Conservation (phyloP, 1,140 invertebrate species). For the Drosophila kepulauana region DNA sequence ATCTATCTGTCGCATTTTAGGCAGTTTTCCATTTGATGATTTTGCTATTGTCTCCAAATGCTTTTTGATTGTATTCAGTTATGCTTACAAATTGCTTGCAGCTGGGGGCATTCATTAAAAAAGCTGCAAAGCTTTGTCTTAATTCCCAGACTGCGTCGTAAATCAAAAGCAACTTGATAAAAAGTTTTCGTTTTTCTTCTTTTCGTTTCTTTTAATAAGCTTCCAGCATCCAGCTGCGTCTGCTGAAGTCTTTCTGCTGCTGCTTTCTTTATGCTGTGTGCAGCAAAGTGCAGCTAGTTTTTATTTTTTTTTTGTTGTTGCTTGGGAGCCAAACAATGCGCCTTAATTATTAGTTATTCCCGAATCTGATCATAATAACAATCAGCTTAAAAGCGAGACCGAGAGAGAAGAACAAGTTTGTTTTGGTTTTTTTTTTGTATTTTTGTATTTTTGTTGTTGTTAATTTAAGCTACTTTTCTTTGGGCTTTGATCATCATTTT, state of each 20-base stretch:
- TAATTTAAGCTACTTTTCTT: constrained; percentile 66
- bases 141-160: neutral
- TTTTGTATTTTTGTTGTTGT: constrained; percentile 44
- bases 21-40: no score
- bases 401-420: constrained; percentile 31
- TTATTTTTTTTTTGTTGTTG: no score
- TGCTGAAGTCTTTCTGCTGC: constrained; percentile 6
- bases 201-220: neutral
- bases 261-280: constrained; percentile 6
- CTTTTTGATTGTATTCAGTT: neutral
- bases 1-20: no score
- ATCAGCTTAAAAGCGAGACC: constrained; percentile 33
- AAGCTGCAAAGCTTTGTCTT: neutral
- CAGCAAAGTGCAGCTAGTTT: constrained; percentile 18
- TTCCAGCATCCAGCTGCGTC: constrained; percentile 10
- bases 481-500: neutral
- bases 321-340: constrained; percentile 50
- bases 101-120: constrained; percentile 4
- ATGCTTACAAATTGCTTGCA: neutral
- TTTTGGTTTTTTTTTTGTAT: constrained; percentile 6
- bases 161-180: constrained; percentile 6
- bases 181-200: neutral
- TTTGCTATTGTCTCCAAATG: neutral
- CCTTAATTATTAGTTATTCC: constrained; percentile 58
- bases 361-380: constrained; percentile 58